Base-by-base conservation (phyloP, 1,140 invertebrate genomes). In the Pseudomyrmex gracilis region DNA sequence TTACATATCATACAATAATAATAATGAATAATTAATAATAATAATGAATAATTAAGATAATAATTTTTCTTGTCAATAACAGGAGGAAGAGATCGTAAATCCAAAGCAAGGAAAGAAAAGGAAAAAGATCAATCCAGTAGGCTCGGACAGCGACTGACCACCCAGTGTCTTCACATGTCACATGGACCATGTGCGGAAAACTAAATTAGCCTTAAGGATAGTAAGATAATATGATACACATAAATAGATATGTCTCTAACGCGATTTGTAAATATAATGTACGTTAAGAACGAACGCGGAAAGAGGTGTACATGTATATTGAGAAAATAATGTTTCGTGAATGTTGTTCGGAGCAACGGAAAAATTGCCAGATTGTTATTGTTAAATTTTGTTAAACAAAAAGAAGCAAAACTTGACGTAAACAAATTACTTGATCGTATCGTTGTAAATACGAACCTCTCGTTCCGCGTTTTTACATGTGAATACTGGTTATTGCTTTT, bases 21-120 rank as follows among this genome's bases (percentile, higher is more conserved):
- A 13, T 22, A 12, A 7, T n/a, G n/a, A n/a, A n/a, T n/a, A n/a
- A n/a, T n/a, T n/a, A n/a, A n/a, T n/a, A n/a, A n/a, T n/a, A n/a
- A 24, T 45, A 58, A 20, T 8, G 15, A 63, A 66, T 20, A 45
- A 66, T 67, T 20, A 5, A n/a, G 13, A 49, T 15, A 70, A 60
- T 49, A 5, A 70, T 77, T 74, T 43, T 63, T 84, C 74, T 73
- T 87, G 57, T 85, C 55, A 53, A n/a, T 77, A n/a, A 17, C 92
- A 97, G 96, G 97, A 98, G 90, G 97, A 98, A 94, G 97, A 97
- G 95, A 96, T 97, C 87, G 96, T 97, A 2, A 98, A 97, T 95
- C 97, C 97, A 91, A 97, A 97, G 94, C 97, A 97, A 95, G 95
- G 97, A 20, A 98, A 98, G 94, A 98, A 98, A 93, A 96, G 97